Conservation (phyloP, 2,797 vertebrate species). For the Coluber constrictor region DNA sequence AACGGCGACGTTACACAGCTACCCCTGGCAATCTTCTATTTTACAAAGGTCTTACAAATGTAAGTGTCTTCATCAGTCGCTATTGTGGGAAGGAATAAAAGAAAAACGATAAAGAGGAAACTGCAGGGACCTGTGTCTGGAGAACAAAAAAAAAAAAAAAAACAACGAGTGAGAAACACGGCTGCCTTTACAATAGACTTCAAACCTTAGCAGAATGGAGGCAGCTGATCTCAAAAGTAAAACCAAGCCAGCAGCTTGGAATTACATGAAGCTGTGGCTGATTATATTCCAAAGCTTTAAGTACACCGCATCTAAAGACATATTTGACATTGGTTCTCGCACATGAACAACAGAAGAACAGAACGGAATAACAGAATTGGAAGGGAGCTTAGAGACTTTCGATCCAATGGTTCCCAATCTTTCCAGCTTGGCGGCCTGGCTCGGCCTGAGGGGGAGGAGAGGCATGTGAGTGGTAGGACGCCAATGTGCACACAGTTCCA, state of each 20-base stretch:
- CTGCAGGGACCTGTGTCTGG: slow-evolving; percentile 11
- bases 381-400: not conserved
- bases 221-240: slow-evolving; percentile 16
- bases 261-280: slow-evolving; percentile 32
- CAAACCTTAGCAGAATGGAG: slow-evolving; percentile 15
- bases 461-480: too few relatives aligned
- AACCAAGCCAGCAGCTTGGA: slow-evolving; percentile 4
- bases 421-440: not conserved
- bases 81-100: slow-evolving; percentile 43
- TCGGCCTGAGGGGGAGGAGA: too few relatives aligned
- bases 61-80: slow-evolving; percentile 39
- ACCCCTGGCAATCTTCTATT: slow-evolving; percentile 20
- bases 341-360: not conserved
- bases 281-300: slow-evolving; percentile 43
- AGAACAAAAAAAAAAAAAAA: slow-evolving; percentile 38
- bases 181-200: slow-evolving; percentile 8
- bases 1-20: slow-evolving; percentile 36
- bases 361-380: not conserved
- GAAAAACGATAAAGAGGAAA: slow-evolving; percentile 28
- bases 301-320: slow-evolving; percentile 19
- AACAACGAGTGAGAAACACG: slow-evolving; percentile 46
- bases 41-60: slow-evolving; percentile 34
- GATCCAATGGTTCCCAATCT: not conserved
- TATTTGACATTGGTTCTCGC: slow-evolving; percentile 32
- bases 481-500: too few relatives aligned